A percentile compares a stretch with the other conserved stretches of the same genome.
Conservation (phyloP, 2,888 invertebrate species). For the Tipula lateralis region DNA sequence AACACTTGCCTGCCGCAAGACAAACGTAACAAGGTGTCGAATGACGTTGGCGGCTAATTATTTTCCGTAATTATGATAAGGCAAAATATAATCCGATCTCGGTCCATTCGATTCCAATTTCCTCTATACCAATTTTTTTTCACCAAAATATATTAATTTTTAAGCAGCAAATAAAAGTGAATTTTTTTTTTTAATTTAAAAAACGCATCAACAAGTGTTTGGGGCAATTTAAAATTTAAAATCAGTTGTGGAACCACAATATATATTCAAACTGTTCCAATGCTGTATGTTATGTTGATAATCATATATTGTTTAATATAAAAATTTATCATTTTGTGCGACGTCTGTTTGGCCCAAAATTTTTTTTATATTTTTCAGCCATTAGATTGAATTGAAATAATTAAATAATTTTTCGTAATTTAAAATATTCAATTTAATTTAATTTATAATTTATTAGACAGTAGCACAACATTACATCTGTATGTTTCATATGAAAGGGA, state of each 20-base stretch:
- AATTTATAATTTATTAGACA: not conserved
- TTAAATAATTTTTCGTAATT: not conserved
- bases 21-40: too few relatives aligned
- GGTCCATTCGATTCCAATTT: not conserved
- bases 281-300: not conserved
- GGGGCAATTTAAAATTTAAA: not conserved
- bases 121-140: not conserved
- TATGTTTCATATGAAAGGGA: not conserved
- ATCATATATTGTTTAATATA: not conserved
- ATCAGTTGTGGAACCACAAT: not conserved
- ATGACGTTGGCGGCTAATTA: too few relatives aligned
- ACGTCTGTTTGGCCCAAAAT: not conserved
- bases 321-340: not conserved
- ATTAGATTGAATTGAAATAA: not conserved
- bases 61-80: too few relatives aligned
- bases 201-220: not conserved
- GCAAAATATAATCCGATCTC: not conserved
- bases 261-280: not conserved
- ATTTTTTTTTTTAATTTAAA: not conserved
- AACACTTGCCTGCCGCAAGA: too few relatives aligned
- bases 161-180: not conserved
- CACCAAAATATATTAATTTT: slow-evolving; percentile 24
- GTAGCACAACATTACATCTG: not conserved
- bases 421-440: not conserved
- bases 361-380: not conserved